These are phyloP conservation scores for Daubentonia madagascariensis DNA, from an alignment of 2,113 vertebrate species.

Conservation along the genomic window DNA sequence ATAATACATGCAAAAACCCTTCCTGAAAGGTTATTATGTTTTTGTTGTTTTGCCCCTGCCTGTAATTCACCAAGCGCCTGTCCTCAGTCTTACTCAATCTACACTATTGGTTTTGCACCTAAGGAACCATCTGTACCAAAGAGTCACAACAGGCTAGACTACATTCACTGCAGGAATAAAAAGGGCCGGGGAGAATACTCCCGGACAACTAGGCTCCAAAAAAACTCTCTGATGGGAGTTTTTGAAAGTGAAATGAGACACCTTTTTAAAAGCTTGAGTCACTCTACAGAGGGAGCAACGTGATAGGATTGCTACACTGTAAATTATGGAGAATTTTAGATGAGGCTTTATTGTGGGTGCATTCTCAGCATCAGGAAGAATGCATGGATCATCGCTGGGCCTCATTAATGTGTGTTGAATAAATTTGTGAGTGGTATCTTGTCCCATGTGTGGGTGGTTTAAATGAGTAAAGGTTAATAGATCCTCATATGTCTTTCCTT, in stretches of 20 bases:
- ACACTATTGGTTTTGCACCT: not conserved
- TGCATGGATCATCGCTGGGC: rapidly evolving
- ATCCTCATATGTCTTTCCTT: not conserved
- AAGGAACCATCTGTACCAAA: not conserved
- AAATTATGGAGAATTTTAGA: not conserved
- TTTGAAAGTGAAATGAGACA: not conserved
- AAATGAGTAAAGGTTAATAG: not conserved
- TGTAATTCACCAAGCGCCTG: not conserved
- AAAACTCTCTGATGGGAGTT: not conserved
- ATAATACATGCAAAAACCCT: not conserved
- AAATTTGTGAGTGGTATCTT: not conserved
- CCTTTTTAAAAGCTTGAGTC: not conserved
- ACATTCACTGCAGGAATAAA: not conserved
- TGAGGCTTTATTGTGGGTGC: not conserved
- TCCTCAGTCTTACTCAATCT: not conserved
- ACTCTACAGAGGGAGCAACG: not conserved
- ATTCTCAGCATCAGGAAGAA: not conserved
- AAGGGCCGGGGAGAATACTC: not conserved
- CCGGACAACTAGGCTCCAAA: not conserved
- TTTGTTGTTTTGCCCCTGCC: not conserved
- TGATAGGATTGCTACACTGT: not conserved
- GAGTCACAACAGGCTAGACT: not conserved
- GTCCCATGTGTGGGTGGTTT: not conserved
- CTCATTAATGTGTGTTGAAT: not conserved
- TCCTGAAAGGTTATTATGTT: rapidly evolving